These are phyloP conservation scores for Leptinotarsa defecta DNA, from an alignment of 1,140 invertebrate genomes.

Conservation along the genomic window DNA sequence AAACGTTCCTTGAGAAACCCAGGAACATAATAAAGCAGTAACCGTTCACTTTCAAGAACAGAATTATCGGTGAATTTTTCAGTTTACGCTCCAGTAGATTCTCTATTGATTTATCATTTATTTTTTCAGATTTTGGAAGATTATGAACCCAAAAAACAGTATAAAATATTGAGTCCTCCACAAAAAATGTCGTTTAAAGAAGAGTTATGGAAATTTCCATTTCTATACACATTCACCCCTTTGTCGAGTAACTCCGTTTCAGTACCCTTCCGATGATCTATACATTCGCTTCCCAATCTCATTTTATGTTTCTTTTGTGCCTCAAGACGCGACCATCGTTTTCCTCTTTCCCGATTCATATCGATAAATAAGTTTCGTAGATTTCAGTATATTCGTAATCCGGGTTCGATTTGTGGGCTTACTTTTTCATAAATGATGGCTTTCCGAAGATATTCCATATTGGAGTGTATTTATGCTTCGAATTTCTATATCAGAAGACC, in stretches of 20 bases:
- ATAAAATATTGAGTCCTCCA: neutral
- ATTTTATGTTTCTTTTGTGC: constrained; percentile 8
- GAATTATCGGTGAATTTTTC: neutral
- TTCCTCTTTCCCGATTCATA: neutral
- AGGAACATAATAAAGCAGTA: neutral
- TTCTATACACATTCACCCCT: neutral
- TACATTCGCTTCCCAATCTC: neutral
- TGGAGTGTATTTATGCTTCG: neutral
- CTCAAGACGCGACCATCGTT: neutral
- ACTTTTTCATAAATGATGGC: neutral
- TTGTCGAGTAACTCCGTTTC: neutral
- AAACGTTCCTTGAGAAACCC: too few relatives aligned
- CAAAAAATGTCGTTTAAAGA: neutral
- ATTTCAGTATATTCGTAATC: constrained; percentile 3
- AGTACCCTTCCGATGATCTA: neutral
- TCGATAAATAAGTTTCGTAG: constrained; percentile 2
- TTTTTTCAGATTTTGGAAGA: neutral
- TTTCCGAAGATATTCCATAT: neutral
- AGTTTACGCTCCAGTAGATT: neutral
- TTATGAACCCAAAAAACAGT: neutral
- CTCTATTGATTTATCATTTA: neutral
- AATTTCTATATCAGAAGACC: too few relatives aligned
- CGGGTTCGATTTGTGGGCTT: neutral
- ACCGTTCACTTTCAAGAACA: neutral
- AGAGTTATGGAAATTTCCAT: neutral